Evolutionary conservation across 2,888 invertebrate species (phyloP), one percentile per base, ranked within the genome.

Genomic region (Netelia fuscicornis): DNA sequence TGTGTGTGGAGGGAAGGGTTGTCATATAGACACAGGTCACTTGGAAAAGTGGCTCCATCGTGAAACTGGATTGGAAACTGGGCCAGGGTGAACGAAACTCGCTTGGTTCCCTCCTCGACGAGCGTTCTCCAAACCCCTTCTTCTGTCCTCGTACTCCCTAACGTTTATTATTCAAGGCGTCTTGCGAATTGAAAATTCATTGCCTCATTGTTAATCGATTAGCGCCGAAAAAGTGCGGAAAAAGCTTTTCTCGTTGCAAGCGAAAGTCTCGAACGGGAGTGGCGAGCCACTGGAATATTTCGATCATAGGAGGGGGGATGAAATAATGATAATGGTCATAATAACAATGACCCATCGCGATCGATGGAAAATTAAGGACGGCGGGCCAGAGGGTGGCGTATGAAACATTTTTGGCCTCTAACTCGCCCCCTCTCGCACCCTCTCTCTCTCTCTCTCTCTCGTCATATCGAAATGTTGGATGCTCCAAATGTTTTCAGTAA

Each of bases 401-500:
- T 48, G 48, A 10, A 48, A 13, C 13, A 62, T 62, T 25, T 62
- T 48, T 75, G 48, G 23, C 42, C 44, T 23, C 56, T 25, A 3
- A 6, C 42, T 44, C 42, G 48, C 44, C 23, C 42, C 10, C 56
- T 23, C 20, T 42, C 44, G 8, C 62, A 72, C 79, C 80, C 68
- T 44, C 42, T 48, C 44, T 44, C 20, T 9, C 56, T 23, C 23
- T 9, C 56, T 23, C 20, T 76, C 80, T 64, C 68, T 80, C 85
- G 84, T 86, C 88, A 83, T 84, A 84, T 83, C 74, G 83, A 83
- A 88, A 87, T 81, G 79, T 74, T 71, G 80, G 77, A 83, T 85
- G 68, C 65, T 78, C 74, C 83, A 87, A 88, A 83, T 84, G 85
- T 85, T 87, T 84, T 80, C 85, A 81, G 70, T 70, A 64, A 68